Evolutionary conservation across 2,797 vertebrate species (phyloP).

Genomic region (Gobionotothen gibberifrons): DNA sequence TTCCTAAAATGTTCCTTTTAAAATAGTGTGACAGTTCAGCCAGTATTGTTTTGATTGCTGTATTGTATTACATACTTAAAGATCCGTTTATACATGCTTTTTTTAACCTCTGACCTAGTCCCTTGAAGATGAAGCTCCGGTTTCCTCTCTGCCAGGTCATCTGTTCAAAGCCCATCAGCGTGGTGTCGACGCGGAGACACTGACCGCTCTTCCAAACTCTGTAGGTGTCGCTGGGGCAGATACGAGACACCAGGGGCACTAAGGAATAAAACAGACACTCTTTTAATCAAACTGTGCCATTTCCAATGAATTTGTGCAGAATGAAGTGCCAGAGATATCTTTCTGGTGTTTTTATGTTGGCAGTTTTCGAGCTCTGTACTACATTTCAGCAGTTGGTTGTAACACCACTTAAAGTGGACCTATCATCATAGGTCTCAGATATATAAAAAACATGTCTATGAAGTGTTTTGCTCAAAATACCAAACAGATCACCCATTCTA

Average conservation of each 20-base stretch:
- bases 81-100: too few relatives aligned
- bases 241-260: constrained; percentile 97
- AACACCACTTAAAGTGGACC: background rate
- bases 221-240: constrained; percentile 98
- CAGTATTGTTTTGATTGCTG: too few relatives aligned
- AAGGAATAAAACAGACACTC: constrained; percentile 25
- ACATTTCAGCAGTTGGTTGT: background rate
- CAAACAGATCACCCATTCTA: too few relatives aligned
- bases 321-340: background rate
- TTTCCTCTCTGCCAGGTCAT: constrained; percentile 99
- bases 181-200: constrained; percentile 96
- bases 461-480: too few relatives aligned
- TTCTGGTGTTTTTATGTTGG: background rate
- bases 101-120: constrained; percentile 88
- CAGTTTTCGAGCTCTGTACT: background rate
- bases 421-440: too few relatives aligned
- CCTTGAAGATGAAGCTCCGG: constrained; percentile 96
- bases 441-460: too few relatives aligned
- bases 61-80: too few relatives aligned
- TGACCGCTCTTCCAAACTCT: constrained; percentile 98
- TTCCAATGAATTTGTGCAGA: background rate
- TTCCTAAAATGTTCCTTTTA: too few relatives aligned
- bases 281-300: constrained; percentile 1
- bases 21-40: too few relatives aligned
- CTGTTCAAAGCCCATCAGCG: constrained; percentile 95